Evolutionary conservation across 2,888 invertebrate genomes (phyloP).

Genomic region (Sinohyriopsis cumingii): DNA sequence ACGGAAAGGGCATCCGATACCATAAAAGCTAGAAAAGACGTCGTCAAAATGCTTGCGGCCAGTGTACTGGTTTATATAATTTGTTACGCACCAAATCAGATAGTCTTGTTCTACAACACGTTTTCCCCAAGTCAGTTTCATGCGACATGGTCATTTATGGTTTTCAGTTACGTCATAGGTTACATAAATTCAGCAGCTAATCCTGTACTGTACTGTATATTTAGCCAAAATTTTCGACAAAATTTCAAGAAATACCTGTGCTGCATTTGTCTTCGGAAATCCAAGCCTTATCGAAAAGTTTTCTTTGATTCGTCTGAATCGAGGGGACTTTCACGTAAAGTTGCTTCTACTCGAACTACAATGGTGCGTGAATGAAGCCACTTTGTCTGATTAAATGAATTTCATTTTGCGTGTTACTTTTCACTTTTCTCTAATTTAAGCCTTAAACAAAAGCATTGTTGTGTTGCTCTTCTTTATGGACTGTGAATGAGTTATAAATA

Average conservation of each 20-base stretch:
- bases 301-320: constrained; percentile 56
- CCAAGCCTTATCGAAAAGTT: constrained; percentile 46
- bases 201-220: constrained; percentile 72
- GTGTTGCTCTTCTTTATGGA: too few species aligned
- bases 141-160: constrained; percentile 67
- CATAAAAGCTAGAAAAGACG: constrained; percentile 68
- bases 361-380: too few species aligned
- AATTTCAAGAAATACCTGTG: constrained; percentile 60
- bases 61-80: constrained; percentile 73
- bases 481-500: too few species aligned
- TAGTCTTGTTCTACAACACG: constrained; percentile 68
- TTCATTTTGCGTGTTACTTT: too few species aligned
- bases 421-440: too few species aligned
- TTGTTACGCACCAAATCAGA: constrained; percentile 73
- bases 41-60: constrained; percentile 74
- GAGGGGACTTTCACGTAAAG: constrained; percentile 42
- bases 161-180: constrained; percentile 68
- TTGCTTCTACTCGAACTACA: constrained; percentile 16
- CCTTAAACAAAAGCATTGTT: too few species aligned
- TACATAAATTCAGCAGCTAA: constrained; percentile 72
- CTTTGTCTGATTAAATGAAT: too few species aligned
- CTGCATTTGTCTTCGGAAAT: constrained; percentile 44
- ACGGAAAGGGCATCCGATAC: constrained; percentile 60
- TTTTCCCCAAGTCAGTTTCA: constrained; percentile 59
- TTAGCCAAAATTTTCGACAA: constrained; percentile 71